phyloP scores from a whole-genome alignment of 2,797 vertebrate species.

The Malurus leucopterus region DNA sequence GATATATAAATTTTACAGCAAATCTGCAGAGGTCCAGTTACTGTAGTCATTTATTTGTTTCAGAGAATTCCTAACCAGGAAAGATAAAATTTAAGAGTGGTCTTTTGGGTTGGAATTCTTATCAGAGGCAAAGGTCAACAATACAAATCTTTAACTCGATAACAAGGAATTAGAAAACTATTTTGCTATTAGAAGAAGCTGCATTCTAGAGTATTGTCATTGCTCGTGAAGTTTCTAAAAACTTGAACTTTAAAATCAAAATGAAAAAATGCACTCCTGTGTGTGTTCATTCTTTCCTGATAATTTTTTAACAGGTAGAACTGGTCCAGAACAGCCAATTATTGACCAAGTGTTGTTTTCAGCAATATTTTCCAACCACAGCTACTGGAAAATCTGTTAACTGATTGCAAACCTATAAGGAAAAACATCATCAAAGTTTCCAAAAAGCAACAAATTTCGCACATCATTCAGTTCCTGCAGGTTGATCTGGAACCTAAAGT shows the following conservation, averaged over 20 bases:
- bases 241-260: not conserved
- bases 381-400: not conserved
- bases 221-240: not conserved
- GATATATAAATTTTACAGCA: not conserved
- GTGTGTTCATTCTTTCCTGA: not conserved
- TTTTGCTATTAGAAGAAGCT: not conserved
- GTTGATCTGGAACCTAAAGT: slow-evolving; percentile 46
- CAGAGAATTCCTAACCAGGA: not conserved
- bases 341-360: not conserved
- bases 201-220: rapidly evolving
- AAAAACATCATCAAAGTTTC: not conserved
- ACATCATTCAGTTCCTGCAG: slow-evolving; percentile 28
- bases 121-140: not conserved
- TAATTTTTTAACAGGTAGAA: not conserved
- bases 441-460: slow-evolving; percentile 16
- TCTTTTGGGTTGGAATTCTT: not conserved
- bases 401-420: not conserved
- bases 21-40: not conserved
- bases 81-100: not conserved
- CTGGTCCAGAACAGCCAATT: not conserved
- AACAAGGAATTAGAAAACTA: not conserved
- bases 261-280: not conserved
- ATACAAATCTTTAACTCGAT: not conserved
- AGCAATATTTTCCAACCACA: not conserved
- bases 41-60: not conserved